Conservation (phyloP, 64 coral and sea anemone genomes). For the Catalaphyllia jardinei region DNA sequence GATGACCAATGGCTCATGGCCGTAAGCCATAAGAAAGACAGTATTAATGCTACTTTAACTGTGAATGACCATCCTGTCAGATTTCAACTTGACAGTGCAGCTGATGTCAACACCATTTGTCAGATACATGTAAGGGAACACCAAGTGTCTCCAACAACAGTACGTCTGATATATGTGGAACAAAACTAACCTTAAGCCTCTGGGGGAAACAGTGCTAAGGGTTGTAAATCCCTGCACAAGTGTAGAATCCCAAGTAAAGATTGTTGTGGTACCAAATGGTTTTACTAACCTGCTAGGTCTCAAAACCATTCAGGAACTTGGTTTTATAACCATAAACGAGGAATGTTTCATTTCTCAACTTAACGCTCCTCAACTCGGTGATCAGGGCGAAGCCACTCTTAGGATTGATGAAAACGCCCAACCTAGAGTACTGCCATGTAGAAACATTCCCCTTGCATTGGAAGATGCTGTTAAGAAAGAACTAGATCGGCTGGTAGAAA, state of each 20-base stretch:
- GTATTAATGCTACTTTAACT: too few relatives aligned
- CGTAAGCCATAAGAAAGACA: too few relatives aligned
- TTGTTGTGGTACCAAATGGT: conserved; percentile 17
- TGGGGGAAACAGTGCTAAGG: background rate
- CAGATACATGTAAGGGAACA: too few relatives aligned
- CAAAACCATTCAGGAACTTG: conserved; percentile 26
- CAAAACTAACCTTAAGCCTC: background rate
- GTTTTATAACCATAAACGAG: conserved; percentile 21
- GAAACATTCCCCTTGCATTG: background rate
- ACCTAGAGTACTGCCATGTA: too few relatives aligned
- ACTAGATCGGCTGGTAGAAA: background rate
- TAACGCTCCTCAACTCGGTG: background rate
- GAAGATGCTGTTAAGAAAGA: background rate
- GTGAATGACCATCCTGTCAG: too few relatives aligned
- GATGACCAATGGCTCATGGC: too few relatives aligned
- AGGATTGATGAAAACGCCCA: conserved; percentile 9
- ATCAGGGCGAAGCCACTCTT: conserved; percentile 1
- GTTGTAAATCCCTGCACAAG: background rate
- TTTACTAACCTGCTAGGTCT: conserved; percentile 13
- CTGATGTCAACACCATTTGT: too few relatives aligned
- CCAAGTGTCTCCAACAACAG: too few relatives aligned
- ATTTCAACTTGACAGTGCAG: too few relatives aligned
- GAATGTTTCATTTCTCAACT: conserved; percentile 4
- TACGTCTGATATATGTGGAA: conserved; percentile 23
- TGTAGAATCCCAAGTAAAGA: background rate